Base-by-base conservation (phyloP, 1,140 invertebrate genomes). In the Scaptodrosophila lebanonensis region DNA sequence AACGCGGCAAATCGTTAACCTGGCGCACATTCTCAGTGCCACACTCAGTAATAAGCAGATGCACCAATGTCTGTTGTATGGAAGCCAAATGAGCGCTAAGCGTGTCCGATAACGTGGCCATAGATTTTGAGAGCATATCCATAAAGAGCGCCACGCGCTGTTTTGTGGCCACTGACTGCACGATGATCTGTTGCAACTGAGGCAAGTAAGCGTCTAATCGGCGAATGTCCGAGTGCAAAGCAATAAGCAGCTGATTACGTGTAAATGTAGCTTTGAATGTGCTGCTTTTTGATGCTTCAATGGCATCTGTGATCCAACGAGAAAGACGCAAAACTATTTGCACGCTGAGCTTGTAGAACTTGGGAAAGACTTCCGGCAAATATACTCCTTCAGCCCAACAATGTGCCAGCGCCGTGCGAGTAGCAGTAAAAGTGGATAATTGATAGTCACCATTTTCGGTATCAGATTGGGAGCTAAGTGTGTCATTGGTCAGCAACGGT, bases 1-100 rank as follows among this genome's bases (percentile, higher is more conserved):
- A 88, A 65, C 97, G 89, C 20, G 97, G 97, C 88, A 98, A 95
- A 82, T 98, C 95, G 64, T 91, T 94, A 1, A 98, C 95, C 90
- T 86, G 84, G 0, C 76, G 67, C 16, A 79, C 63, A 64, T 83
- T 86, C 8, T 85, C 85, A 2, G 60, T 45, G 11, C 75, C 70
- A 53, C 79, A 83, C 33, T 83, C 84, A n/a, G 44, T 47, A 29
- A 84, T 83, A 12, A 86, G 32, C 16, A 83, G 50, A 11, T 84
- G 48, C 1, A 84, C 65, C 7, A 85, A 13, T 1, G 71, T 66
- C 11, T 65, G 47, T 29, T 84, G 65, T 29, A 86, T 73, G 11
- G 29, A 53, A 8, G 17, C 33, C 13, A 86, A 44, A 20, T 77
- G 68, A 0, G 13, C 18, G 3, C 20, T 25, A 2, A 85, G 17